Evolutionary conservation across 1,140 invertebrate genomes (phyloP).

Genomic region (Agrilus planipennis): DNA sequence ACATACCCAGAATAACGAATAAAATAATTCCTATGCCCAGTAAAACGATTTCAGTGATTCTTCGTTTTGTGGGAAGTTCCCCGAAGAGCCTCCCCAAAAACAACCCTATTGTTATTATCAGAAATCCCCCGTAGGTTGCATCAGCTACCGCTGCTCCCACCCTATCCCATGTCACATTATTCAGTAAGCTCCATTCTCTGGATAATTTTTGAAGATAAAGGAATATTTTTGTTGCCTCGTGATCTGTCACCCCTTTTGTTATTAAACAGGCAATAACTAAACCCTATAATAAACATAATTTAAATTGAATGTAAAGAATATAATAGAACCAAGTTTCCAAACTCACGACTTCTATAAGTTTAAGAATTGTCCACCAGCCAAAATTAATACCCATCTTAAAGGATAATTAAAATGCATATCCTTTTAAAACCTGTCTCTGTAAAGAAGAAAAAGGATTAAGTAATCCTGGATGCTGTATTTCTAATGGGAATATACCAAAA

Average conservation of each 20-base stretch:
- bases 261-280: conserved; percentile 53
- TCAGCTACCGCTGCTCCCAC: conserved; percentile 48
- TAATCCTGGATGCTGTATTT: no score
- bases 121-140: conserved; percentile 53
- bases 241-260: conserved; percentile 54
- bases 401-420: no score
- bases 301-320: no score
- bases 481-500: no score
- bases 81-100: conserved; percentile 49
- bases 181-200: conserved; percentile 60
- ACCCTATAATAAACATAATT: conserved; percentile 44
- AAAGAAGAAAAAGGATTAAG: no score
- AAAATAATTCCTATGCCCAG: conserved; percentile 53
- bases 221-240: conserved; percentile 53
- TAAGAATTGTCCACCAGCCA: no score
- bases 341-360: no score
- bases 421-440: no score
- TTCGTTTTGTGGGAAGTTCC: conserved; percentile 48
- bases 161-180: conserved; percentile 56
- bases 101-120: conserved; percentile 55
- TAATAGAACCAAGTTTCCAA: no score
- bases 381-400: no score
- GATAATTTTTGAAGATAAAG: conserved; percentile 56
- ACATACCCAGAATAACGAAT: conserved; percentile 50
- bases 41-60: conserved; percentile 53